Conservation (phyloP, 2,113 vertebrate genomes). For the Phaethon lepturus region DNA sequence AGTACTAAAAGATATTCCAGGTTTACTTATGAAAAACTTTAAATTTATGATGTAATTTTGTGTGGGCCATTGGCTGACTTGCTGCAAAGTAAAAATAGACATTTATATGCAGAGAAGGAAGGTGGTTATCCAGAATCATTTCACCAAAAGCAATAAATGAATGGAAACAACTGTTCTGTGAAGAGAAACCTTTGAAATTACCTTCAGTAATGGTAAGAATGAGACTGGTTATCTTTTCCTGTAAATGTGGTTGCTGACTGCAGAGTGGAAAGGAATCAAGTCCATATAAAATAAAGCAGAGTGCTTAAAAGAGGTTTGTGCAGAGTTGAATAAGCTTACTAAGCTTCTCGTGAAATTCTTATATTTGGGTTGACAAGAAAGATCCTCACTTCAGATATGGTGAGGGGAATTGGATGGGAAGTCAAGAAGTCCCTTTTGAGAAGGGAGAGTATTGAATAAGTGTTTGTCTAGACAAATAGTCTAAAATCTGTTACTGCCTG, state of each 20-base stretch:
- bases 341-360: not conserved
- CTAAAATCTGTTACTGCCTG: not conserved
- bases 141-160: conserved; percentile 9
- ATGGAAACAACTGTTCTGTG: not conserved
- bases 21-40: not conserved
- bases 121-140: not conserved
- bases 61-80: not conserved
- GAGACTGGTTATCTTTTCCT: not conserved
- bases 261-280: not conserved
- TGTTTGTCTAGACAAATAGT: not conserved
- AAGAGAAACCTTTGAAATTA: conserved; percentile 31
- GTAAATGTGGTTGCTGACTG: conserved; percentile 21
- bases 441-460: not conserved
- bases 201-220: not conserved
- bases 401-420: not conserved
- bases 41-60: not conserved
- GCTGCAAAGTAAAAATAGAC: not conserved
- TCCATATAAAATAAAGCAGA: not conserved
- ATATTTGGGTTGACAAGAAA: not conserved
- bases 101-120: conserved; percentile 18
- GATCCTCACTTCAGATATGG: not conserved
- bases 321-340: not conserved
- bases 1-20: not conserved
- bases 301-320: not conserved
- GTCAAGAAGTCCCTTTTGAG: not conserved